Percentiles rank a stretch among this genome's conserved stretches.
phyloP scores from a whole-genome alignment of 2,888 invertebrate genomes.

The Pseudoips prasinana region DNA sequence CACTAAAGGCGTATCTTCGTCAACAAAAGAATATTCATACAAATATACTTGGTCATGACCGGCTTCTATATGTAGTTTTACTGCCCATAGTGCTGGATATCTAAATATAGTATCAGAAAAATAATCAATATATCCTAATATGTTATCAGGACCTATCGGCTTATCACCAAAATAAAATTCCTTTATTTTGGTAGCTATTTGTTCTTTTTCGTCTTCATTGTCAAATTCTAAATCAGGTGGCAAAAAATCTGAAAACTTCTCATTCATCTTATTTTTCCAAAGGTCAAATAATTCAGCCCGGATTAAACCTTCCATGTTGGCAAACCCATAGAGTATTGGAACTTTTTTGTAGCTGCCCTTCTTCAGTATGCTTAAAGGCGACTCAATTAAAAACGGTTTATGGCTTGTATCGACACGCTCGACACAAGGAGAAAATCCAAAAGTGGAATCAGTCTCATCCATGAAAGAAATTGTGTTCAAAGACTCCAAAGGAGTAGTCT shows the following conservation, averaged over 20 bases:
- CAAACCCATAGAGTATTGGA: conserved; percentile 49
- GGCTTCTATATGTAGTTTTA: conserved; percentile 31
- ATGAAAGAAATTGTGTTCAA: conserved; percentile 27
- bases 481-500: conserved; percentile 31
- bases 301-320: conserved; percentile 52
- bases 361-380: conserved; percentile 43
- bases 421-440: conserved; percentile 35
- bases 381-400: conserved; percentile 39
- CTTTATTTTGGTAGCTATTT: conserved; percentile 37
- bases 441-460: conserved; percentile 26
- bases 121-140: conserved; percentile 40
- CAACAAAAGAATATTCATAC: conserved; percentile 42
- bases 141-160: conserved; percentile 25
- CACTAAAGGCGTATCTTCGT: conserved; percentile 23
- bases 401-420: conserved; percentile 18
- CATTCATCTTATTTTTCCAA: conserved; percentile 48
- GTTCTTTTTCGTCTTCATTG: conserved; percentile 32
- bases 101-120: conserved; percentile 41
- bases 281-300: conserved; percentile 34
- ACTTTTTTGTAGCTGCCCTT: conserved; percentile 37
- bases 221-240: conserved; percentile 48
- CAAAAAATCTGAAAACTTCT: conserved; percentile 53
- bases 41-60: conserved; percentile 40
- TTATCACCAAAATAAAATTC: conserved; percentile 42
- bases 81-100: conserved; percentile 30